Percentiles rank a stretch among this genome's conserved stretches.
These are phyloP conservation scores for Nomada hirtipes DNA, from an alignment of 2,888 invertebrate genomes.

Conservation along the genomic window DNA sequence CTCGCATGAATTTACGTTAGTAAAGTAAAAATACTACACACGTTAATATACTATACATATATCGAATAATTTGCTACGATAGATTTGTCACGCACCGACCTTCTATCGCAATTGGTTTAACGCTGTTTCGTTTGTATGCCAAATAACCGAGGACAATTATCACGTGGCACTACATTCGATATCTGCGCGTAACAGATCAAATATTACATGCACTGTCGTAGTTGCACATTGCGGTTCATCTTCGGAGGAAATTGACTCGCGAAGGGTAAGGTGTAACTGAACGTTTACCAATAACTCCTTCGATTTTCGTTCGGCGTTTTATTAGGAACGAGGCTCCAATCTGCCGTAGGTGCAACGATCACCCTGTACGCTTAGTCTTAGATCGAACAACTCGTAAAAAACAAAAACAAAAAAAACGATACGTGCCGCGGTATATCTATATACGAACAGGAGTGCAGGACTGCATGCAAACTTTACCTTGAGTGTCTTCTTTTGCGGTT, in stretches of 20 bases:
- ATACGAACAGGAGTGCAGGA: slow-evolving; percentile 68
- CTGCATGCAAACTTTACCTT: slow-evolving; percentile 78
- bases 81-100: not conserved
- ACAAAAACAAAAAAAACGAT: slow-evolving; percentile 13
- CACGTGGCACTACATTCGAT: not conserved
- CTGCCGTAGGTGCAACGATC: slow-evolving; percentile 13
- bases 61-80: not conserved
- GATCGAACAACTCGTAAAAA: slow-evolving; percentile 32
- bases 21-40: not conserved
- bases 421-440: slow-evolving; percentile 41
- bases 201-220: not conserved
- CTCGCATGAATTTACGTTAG: not conserved
- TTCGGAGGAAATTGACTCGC: not conserved
- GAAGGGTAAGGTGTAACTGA: not conserved
- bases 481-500: slow-evolving; percentile 83
- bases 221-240: not conserved
- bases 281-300: not conserved
- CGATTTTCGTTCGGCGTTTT: slow-evolving; percentile 6
- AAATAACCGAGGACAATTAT: not conserved
- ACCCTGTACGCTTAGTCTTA: slow-evolving; percentile 40
- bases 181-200: not conserved
- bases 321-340: not conserved
- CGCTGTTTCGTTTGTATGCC: too few species aligned
- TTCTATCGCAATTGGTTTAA: not conserved
- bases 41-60: not conserved